Base-by-base conservation (phyloP, 2,888 invertebrate species). In the Chalcis sispes region DNA sequence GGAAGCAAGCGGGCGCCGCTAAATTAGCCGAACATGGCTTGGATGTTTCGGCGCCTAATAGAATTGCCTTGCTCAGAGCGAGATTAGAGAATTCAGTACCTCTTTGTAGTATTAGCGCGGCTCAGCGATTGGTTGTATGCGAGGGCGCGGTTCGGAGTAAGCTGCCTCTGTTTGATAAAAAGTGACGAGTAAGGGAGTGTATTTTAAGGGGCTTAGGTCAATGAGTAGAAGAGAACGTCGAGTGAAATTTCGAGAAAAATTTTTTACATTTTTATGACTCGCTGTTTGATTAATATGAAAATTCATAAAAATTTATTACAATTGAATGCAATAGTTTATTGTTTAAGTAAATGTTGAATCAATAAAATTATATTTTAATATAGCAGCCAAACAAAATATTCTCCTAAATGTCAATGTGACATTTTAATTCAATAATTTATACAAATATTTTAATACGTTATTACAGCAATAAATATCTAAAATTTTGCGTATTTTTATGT, bases 131-230 rank as follows among this genome's bases (percentile, higher is more conserved):
- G 80, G 93, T 93, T 85, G 92, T 96, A 42, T 96, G 96, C 89
- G 96, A 96, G 85, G 96, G 96, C 80, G 96, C 96, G 66, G 96
- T 96, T 76, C 92, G 93, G 85, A 95, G 95, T 67, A 96, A 96
- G 89, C 91, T 96, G 86, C 95, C 94, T 80, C 92, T 96, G 50
- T 96, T 96, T 89, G 96, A 96, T 89, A 95, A 93, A 85, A 91
- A 93, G 85, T 92, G 85, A 88, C 82, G 78, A 75, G 79, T n/a
- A 40, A 61, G 66, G 54, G 50, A 54, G 15, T 61, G 36, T 50
- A 27, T 32, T 50, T 18, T 20, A 8, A 64, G 67, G 32, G 29
- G 32, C 18, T 32, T 66, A n/a, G 76, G 67, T 2, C 59, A 52
- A 61, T 75, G 71, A 75, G 42, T 40, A 13, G 61, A 48, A 18